Percentiles rank a stretch among this genome's conserved stretches.
These are phyloP conservation scores for Caenorhabditis latens DNA, from an alignment of 1,140 invertebrate species.

Conservation along the genomic window DNA sequence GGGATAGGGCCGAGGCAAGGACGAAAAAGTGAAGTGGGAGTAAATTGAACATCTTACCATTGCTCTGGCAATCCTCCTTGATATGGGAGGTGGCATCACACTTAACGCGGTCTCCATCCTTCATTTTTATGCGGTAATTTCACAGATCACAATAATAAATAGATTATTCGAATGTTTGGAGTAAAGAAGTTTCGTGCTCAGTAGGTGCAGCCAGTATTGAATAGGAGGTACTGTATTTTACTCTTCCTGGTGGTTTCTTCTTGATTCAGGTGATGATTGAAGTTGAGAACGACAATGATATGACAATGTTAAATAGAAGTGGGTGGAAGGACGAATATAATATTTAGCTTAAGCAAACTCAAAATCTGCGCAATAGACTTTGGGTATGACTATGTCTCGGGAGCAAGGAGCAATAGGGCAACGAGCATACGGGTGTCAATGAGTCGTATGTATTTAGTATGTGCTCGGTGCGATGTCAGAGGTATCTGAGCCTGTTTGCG, in stretches of 20 bases:
- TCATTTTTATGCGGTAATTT: conserved; percentile 28
- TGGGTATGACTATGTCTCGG: conserved; percentile 26
- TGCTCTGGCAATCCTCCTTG: conserved; percentile 57
- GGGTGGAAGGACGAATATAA: conserved; percentile 26
- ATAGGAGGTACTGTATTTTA: too few species aligned
- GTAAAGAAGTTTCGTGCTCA: too few species aligned
- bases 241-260: not conserved
- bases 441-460: conserved; percentile 53
- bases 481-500: conserved; percentile 50
- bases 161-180: not conserved
- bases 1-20: not conserved
- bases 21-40: conserved; percentile 32
- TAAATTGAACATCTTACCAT: conserved; percentile 53
- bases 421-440: conserved; percentile 36
- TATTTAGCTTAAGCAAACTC: conserved; percentile 56
- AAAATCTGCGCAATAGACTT: conserved; percentile 39
- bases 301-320: conserved; percentile 42
- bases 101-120: conserved; percentile 53
- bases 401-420: not conserved
- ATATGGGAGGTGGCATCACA: conserved; percentile 60
- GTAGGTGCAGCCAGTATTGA: too few species aligned
- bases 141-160: not conserved
- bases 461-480: conserved; percentile 3
- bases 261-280: not conserved
- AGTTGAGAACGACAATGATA: not conserved